Percentiles rank a stretch among this genome's conserved stretches.
Evolutionary conservation across 2,888 invertebrate genomes (phyloP).

Genomic region (Spisula solida): DNA sequence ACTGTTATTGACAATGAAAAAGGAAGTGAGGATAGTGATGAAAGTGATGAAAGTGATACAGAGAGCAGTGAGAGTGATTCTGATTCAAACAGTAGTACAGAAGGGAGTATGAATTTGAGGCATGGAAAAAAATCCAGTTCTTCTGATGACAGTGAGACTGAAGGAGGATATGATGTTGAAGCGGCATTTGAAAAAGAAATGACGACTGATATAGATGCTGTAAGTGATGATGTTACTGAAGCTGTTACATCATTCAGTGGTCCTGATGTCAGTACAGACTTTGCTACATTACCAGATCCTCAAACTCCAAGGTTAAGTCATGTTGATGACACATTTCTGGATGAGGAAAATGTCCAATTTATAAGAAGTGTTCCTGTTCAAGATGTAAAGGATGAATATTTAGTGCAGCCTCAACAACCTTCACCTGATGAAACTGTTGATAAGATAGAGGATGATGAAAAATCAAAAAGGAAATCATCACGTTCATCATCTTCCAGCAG

Average conservation of each 20-base stretch:
- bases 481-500: slow-evolving; percentile 26
- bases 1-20: slow-evolving; percentile 65
- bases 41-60: slow-evolving; percentile 43
- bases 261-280: slow-evolving; percentile 1
- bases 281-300: slow-evolving; percentile 44
- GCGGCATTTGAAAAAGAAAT: slow-evolving; percentile 10
- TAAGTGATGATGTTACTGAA: slow-evolving; percentile 38
- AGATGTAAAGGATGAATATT: neutral
- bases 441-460: no score
- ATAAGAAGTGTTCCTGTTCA: slow-evolving; percentile 32
- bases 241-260: slow-evolving; percentile 28
- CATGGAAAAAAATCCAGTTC: slow-evolving; percentile 21
- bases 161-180: slow-evolving; percentile 53
- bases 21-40: slow-evolving; percentile 39
- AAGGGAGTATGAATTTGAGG: slow-evolving; percentile 38
- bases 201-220: slow-evolving; percentile 33
- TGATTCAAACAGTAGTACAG: slow-evolving; percentile 38
- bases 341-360: slow-evolving; percentile 42
- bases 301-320: slow-evolving; percentile 41
- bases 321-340: slow-evolving; percentile 37
- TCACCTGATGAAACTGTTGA: neutral
- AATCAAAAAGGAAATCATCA: neutral
- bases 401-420: neutral
- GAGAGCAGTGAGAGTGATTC: slow-evolving; percentile 40
- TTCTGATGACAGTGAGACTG: slow-evolving; percentile 43